Percentiles rank a stretch among this genome's conserved stretches.
Evolutionary conservation across 2,797 vertebrate species (phyloP).

Genomic region (Pipistrellus pipistrellus): DNA sequence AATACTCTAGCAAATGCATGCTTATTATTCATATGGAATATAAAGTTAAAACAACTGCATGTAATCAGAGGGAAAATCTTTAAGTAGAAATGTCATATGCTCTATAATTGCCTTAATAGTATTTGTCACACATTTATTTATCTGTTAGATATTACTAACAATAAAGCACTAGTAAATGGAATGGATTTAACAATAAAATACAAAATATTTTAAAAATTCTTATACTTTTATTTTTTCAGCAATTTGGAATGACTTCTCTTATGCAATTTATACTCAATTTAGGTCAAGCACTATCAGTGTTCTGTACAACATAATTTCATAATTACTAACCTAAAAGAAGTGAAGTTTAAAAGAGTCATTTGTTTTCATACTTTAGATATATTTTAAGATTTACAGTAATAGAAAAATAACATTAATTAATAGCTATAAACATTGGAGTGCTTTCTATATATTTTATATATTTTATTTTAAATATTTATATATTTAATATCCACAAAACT

Average conservation of each 20-base stretch:
- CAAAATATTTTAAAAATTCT: neutral
- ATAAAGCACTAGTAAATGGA: neutral
- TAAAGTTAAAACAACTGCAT: slow-evolving; percentile 25
- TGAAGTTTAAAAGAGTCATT: neutral
- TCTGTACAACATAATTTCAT: neutral
- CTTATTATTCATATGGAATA: neutral
- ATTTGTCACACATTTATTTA: neutral
- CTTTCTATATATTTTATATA: neutral
- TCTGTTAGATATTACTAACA: neutral
- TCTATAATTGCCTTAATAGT: neutral
- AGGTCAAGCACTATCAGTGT: neutral
- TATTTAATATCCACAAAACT: neutral
- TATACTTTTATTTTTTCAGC: neutral
- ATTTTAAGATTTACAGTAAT: slow-evolving; percentile 1
- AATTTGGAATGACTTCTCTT: neutral
- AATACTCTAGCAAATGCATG: neutral
- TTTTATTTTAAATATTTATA: neutral
- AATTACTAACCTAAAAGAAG: neutral
- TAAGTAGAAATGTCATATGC: neutral
- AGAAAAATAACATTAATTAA: neutral
- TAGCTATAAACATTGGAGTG: neutral
- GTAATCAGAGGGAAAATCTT: neutral
- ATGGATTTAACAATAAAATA: neutral
- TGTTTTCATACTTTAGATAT: neutral
- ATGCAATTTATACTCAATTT: slow-evolving; percentile 18